Base-by-base conservation (phyloP, 1,140 invertebrate genomes). In the Aporrectodea caliginosa region DNA sequence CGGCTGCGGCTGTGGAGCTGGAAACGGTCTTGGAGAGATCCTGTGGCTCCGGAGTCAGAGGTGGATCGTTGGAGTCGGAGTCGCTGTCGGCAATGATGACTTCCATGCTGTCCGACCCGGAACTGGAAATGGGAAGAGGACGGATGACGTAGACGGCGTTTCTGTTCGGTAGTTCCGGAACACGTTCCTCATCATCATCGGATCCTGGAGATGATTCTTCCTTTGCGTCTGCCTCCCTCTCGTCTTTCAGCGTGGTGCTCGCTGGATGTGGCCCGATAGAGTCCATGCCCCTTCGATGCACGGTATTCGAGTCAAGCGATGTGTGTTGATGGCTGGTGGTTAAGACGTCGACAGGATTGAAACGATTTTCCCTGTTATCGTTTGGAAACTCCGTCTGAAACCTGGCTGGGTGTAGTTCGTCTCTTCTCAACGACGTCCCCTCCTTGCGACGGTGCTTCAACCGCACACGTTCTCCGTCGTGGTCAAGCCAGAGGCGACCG, bases 91-190 rank as follows among this genome's bases (percentile, higher is more conserved):
- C 6, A 58, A 22, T 6, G 22, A 58, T 22, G 6, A 58, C 43
- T 22, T 58, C 43, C 6, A 58, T 22, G 43, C 43, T 58, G 6
- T 58, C 43, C 43, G 43, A 58, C 6, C 43, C 43, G 22, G 43
- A 58, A 6, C 6, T 6, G 6, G 43, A 58, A 6, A 58, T 6
- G 6, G 43, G 68, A 16, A 77, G 75, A 1, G 74, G 74, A 2
- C 43, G 30, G 12, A 77, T 72, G 22, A 80, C 74, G n/a, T 77
- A 80, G 16, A 77, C 58, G 58, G 74, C 74, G 43, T 79, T 79
- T 16, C 71, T 31, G 73, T 79, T 79, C 30, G 78, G 78, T 35
- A 79, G 78, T 29, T 74, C 73, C 0, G 78, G 78, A 1, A 79
- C 71, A 6, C 27, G 30, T 1, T 27, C 43, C 16, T 35, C 35